Evolutionary conservation across 2,888 invertebrate genomes (phyloP).

Genomic region (Lochmaea crataegi): DNA sequence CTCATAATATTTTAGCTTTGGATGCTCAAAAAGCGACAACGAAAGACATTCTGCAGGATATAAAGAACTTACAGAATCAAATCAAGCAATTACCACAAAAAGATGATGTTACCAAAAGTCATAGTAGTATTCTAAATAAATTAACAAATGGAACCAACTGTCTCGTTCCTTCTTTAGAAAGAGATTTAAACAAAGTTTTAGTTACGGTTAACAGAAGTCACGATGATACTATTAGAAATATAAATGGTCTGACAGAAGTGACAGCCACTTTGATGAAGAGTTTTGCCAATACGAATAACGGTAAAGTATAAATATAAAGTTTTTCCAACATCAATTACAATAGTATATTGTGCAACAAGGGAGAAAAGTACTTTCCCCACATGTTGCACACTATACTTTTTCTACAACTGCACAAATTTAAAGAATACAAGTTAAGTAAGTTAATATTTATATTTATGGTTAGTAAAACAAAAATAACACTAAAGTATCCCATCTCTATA

Average conservation of each 20-base stretch:
- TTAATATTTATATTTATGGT: no score
- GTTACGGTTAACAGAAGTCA: constrained; percentile 51
- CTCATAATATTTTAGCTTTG: constrained; percentile 51
- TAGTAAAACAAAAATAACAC: no score
- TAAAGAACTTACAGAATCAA: constrained; percentile 55
- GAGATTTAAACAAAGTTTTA: constrained; percentile 33
- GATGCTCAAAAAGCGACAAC: constrained; percentile 58
- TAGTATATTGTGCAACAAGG: no score
- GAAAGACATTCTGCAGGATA: constrained; percentile 53
- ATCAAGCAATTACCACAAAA: constrained; percentile 64
- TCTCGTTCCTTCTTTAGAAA: neutral
- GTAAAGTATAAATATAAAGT: constrained; percentile 56
- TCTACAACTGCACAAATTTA: no score
- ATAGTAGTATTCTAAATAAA: constrained; percentile 71
- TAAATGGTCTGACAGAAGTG: constrained; percentile 64
- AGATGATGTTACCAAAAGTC: constrained; percentile 58
- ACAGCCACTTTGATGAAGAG: constrained; percentile 70
- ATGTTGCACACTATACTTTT: no score
- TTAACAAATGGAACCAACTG: neutral
- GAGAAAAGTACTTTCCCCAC: no score
- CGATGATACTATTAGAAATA: constrained; percentile 51
- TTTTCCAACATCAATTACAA: no score
- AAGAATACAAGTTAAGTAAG: no score
- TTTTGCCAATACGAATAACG: constrained; percentile 56
- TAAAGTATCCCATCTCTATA: no score